Evolutionary conservation across 2,888 invertebrate genomes (phyloP), one percentile per base, ranked within the genome.

Genomic region (Clostera curtula): DNA sequence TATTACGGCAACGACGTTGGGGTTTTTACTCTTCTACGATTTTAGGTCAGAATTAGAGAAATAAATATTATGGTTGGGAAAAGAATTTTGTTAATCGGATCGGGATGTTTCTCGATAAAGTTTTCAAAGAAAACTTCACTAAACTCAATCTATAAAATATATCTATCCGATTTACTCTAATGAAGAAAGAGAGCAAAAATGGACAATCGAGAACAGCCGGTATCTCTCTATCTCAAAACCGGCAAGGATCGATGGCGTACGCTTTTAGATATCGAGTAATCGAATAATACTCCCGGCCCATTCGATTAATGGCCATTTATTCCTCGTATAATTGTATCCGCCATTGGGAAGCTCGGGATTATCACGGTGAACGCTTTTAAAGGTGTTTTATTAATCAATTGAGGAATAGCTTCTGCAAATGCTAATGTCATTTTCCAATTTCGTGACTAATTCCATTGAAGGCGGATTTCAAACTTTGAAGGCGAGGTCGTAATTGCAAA

Each of bases 351-450:
- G 10, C 17, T 36, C 17, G 12, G 30, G 36, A 38, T 39, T 32
- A 35, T 22, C 17, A 11, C 40, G 29, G 24, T 30, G 29, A 27
- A 27, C 24, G 43, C 40, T 43, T 54, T 47, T 49, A 50, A 40
- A 34, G 34, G 29, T 45, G 42, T 49, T 54, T 53, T 50, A 53
- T 49, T 49, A 49, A 52, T 56, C 32, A 38, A 39, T 34, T 33
- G 34, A 31, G n/a, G 36, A 47, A 45, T 13, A 15, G 22, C 27
- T 30, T 25, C 12, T 36, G 42, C 25, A 40, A 43, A 44, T 46
- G 44, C 36, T 54, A 50, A 56, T 56, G 38, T 42, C 52, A 35
- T 52, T 43, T 48, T 40, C 29, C 34, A 37, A 43, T 43, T 39
- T 27, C 18, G 25, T 19, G 19, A 5, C 8, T 14, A 29, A 31